Percentiles rank a stretch among this genome's conserved stretches.
Evolutionary conservation across 2,113 vertebrate species (phyloP).

Genomic region (Chaetura pelagica): DNA sequence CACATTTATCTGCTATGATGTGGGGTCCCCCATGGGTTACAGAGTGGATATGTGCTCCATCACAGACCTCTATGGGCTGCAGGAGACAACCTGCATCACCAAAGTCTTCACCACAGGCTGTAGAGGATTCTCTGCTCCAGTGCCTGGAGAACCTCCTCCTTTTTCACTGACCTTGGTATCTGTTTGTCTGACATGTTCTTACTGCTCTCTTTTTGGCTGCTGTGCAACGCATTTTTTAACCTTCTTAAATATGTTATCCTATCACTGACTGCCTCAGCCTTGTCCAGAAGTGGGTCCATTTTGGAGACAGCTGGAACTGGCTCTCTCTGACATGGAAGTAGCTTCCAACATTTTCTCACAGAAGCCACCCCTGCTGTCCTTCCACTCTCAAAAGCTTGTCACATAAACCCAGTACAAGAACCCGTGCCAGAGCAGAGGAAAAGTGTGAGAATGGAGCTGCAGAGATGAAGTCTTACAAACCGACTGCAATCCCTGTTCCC

Average conservation of each 20-base stretch:
- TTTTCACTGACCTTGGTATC: background rate
- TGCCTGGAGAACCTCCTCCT: background rate
- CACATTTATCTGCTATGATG: too few relatives aligned
- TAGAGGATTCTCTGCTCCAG: too few relatives aligned
- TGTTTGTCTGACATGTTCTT: background rate
- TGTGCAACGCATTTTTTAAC: too few relatives aligned
- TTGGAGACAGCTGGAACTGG: background rate
- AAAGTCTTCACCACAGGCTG: too few relatives aligned
- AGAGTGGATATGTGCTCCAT: too few relatives aligned
- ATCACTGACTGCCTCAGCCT: background rate
- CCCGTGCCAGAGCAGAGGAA: background rate
- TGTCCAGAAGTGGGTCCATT: rapidly evolving
- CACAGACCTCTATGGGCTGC: too few relatives aligned
- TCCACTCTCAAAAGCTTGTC: background rate
- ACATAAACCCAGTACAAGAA: background rate
- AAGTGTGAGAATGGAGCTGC: background rate
- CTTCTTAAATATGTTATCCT: background rate
- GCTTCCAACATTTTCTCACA: background rate
- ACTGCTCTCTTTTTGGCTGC: background rate
- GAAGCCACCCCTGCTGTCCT: background rate
- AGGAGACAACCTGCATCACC: too few relatives aligned
- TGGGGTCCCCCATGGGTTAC: too few relatives aligned
- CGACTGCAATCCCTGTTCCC: background rate
- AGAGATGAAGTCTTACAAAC: background rate
- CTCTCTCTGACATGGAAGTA: background rate